Conservation (phyloP, 2,888 invertebrate genomes). For the Apodemia duryi region DNA sequence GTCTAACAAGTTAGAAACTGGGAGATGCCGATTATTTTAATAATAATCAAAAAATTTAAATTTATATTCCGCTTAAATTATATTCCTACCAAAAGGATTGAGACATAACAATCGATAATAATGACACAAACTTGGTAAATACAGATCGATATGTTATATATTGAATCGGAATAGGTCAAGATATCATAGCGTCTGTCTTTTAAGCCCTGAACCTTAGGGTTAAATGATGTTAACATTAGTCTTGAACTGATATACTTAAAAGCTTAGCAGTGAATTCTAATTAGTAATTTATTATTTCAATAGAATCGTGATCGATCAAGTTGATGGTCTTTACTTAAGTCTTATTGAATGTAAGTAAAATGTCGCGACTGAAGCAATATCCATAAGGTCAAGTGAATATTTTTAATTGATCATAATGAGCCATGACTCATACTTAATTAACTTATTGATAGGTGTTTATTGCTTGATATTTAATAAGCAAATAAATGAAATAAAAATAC, state of each 20-base stretch:
- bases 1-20: too few relatives aligned
- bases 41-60: too few relatives aligned
- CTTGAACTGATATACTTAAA: constrained; percentile 15
- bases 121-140: not conserved
- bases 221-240: constrained; percentile 6
- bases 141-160: not conserved
- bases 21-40: too few relatives aligned
- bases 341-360: constrained; percentile 29
- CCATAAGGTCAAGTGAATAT: constrained; percentile 21
- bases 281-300: constrained; percentile 17
- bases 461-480: too few relatives aligned
- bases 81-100: too few relatives aligned
- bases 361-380: constrained; percentile 29
- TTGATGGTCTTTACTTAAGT: constrained; percentile 30
- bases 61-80: too few relatives aligned
- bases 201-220: constrained; percentile 7
- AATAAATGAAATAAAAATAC: too few relatives aligned
- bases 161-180: not conserved
- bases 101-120: too few relatives aligned
- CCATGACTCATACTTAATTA: not conserved
- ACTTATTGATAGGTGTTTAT: not conserved
- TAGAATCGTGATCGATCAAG: constrained; percentile 31
- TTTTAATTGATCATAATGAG: constrained; percentile 24
- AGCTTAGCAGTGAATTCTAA: constrained; percentile 4
- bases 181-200: not conserved